These are phyloP conservation scores for Adineta ricciae DNA, from an alignment of 2,888 invertebrate species.

Conservation along the genomic window DNA sequence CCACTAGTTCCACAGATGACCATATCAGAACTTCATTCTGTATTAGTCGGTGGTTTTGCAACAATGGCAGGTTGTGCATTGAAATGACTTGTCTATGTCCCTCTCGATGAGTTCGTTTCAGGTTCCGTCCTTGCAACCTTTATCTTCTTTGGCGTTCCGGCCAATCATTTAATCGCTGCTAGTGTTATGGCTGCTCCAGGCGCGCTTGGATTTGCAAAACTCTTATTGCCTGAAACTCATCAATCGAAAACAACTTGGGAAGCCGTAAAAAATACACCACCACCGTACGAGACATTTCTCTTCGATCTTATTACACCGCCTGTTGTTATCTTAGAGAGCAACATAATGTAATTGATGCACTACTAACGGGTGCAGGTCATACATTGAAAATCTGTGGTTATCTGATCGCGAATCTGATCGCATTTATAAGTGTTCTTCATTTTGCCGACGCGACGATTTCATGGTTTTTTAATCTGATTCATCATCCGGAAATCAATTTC, in stretches of 20 bases:
- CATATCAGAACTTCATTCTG: slow-evolving; percentile 74
- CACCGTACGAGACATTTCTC: slow-evolving; percentile 39
- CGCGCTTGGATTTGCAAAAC: slow-evolving; percentile 74
- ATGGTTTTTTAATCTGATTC: background rate
- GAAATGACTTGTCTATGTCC: slow-evolving; percentile 56
- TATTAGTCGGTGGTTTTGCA: slow-evolving; percentile 87
- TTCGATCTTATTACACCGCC: background rate
- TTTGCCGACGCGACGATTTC: background rate
- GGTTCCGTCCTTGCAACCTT: slow-evolving; percentile 31
- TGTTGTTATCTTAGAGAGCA: background rate
- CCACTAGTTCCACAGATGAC: slow-evolving; percentile 77
- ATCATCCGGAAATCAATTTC: slow-evolving; percentile 10
- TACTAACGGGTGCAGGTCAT: background rate
- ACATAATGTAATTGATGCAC: background rate
- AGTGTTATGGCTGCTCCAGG: slow-evolving; percentile 93
- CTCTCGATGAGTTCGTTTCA: background rate
- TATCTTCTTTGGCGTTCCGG: slow-evolving; percentile 50
- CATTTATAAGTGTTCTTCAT: slow-evolving; percentile 24
- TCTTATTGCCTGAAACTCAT: slow-evolving; percentile 82
- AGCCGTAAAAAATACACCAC: slow-evolving; percentile 63
- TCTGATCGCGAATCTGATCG: slow-evolving; percentile 30
- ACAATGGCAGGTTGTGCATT: slow-evolving; percentile 74
- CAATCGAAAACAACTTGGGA: slow-evolving; percentile 62
- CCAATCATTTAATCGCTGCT: slow-evolving; percentile 78
- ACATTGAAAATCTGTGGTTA: background rate